These are phyloP conservation scores for Drosophila navojoa DNA, from an alignment of 1,140 invertebrate genomes.

Conservation along the genomic window DNA sequence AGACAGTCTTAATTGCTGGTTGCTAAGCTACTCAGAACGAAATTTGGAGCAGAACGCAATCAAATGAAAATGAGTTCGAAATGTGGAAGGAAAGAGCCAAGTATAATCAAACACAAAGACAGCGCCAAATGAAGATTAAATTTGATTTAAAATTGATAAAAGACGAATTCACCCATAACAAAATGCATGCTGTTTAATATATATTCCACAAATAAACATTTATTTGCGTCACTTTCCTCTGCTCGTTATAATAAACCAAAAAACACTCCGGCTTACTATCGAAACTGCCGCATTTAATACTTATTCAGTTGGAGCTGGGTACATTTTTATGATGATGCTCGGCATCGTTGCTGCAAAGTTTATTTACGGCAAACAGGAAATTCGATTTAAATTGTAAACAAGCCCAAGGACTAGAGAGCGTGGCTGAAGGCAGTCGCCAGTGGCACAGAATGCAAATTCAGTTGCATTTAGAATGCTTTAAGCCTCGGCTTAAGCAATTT, in stretches of 20 bases:
- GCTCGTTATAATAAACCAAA: background rate
- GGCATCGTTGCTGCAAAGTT: slow-evolving; percentile 45
- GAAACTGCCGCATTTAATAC: background rate
- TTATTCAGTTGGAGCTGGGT: background rate
- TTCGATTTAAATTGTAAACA: slow-evolving; percentile 82
- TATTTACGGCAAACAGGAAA: slow-evolving; percentile 73
- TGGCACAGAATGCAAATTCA: slow-evolving; percentile 61
- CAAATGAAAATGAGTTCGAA: slow-evolving; percentile 7
- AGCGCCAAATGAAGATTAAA: background rate
- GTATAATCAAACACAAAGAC: background rate
- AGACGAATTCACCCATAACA: too few relatives aligned
- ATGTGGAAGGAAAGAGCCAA: background rate
- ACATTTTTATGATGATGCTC: slow-evolving; percentile 9
- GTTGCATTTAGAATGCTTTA: slow-evolving; percentile 60
- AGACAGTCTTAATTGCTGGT: slow-evolving; percentile 17
- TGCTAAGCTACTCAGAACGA: background rate
- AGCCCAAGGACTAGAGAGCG: slow-evolving; percentile 33
- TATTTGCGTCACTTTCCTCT: background rate
- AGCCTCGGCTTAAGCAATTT: slow-evolving; percentile 69
- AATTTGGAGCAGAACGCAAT: background rate
- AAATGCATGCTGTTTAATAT: too few relatives aligned
- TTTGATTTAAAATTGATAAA: background rate
- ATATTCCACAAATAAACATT: too few relatives aligned
- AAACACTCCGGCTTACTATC: background rate
- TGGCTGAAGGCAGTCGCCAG: slow-evolving; percentile 3